Evolutionary conservation across 2,888 invertebrate species (phyloP), one percentile per base, ranked within the genome.

Genomic region (Dusona sp.): DNA sequence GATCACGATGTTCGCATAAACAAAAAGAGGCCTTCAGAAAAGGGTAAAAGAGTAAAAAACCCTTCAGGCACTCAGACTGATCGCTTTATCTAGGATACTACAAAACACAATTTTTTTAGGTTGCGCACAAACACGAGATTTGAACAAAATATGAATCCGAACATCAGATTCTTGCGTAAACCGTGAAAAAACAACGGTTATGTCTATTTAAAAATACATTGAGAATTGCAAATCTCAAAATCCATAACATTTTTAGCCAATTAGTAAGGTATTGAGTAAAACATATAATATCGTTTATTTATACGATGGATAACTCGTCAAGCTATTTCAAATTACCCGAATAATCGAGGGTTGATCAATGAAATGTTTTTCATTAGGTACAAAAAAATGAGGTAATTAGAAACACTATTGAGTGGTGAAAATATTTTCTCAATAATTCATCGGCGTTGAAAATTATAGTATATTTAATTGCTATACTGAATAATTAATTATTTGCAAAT

Each of bases 11-110:
- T 54, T n/a, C 11, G 13, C 29, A 45, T 11, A n/a, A 13, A 48
- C 29, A 36, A 65, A 64, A 57, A 77, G 51, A 25, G 25, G 57
- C 29, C 29, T 61, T 16, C 61, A 6, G 61, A 11, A 29, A 61
- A 61, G 29, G 61, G 61, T 61, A 29, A 61, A 61, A 61, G 29
- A 61, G 16, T 61, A 29, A 61, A 74, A 22, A 51, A 2, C n/a
- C 70, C 33, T 68, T 65, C n/a, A 22, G 67, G 38, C 57, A 25
- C 61, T 61, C 29, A 7, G 1, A 29, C 61, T 11, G 13, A 29
- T 61, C 61, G 61, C 29, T 61, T 3, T 16, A 29, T 61, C 29
- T 16, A 16, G 29, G 29, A 7, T 13, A 61, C 13, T 25, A 57
- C 25, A 11, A 29, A 25, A 13, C 29, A 61, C 29, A 61, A 6